phyloP scores from a whole-genome alignment of 2,888 invertebrate genomes.

The Eurytoma californica region DNA sequence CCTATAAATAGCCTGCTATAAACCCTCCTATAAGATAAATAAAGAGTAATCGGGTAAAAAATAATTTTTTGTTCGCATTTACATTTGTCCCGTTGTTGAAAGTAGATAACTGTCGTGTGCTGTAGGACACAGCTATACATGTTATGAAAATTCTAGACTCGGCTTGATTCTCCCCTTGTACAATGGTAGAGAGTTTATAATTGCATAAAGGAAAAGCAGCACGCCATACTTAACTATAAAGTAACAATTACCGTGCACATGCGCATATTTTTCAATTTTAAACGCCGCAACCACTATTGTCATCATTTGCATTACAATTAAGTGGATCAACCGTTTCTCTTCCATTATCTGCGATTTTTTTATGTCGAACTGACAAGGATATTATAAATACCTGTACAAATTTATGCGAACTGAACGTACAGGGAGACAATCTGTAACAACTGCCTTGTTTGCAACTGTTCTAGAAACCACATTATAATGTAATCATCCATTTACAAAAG shows the following conservation, averaged over 20 bases:
- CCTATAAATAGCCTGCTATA: too few species aligned
- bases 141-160: background rate
- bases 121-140: background rate
- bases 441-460: too few species aligned
- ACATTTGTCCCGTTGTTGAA: background rate
- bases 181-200: slow-evolving; percentile 30
- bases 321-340: slow-evolving; percentile 5
- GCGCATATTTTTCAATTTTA: slow-evolving; percentile 10
- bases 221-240: background rate
- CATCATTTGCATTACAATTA: slow-evolving; percentile 7
- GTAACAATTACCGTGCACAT: slow-evolving; percentile 7
- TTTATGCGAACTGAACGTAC: background rate
- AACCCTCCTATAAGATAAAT: too few species aligned
- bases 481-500: too few species aligned
- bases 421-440: too few species aligned
- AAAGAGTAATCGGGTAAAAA: too few species aligned
- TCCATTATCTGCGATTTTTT: background rate
- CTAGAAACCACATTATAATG: too few species aligned
- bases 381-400: background rate
- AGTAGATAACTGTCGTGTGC: slow-evolving; percentile 21
- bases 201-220: background rate
- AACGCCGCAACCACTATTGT: slow-evolving; percentile 9
- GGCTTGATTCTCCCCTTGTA: slow-evolving; percentile 21
- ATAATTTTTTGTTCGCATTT: too few species aligned
- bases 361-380: too few species aligned